Conservation (phyloP, 2,797 vertebrate genomes). For the Paramormyrops hopkinsi region DNA sequence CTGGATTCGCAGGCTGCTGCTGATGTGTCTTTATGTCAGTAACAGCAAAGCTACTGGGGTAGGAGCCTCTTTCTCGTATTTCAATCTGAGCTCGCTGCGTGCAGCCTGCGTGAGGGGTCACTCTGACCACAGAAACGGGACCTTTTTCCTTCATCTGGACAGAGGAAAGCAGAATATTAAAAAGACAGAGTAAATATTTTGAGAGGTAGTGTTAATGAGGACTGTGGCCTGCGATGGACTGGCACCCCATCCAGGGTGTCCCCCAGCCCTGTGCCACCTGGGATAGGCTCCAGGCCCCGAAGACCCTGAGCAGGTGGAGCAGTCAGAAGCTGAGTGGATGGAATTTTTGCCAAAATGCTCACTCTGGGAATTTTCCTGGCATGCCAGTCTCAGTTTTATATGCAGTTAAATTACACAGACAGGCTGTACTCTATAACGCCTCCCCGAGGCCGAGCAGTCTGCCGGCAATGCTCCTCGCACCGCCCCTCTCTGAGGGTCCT, state of each 20-base stretch:
- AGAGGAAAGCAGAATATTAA: constrained; percentile 24
- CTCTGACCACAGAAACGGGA: constrained; percentile 10
- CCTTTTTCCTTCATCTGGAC: not conserved
- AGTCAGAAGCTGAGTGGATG: not conserved
- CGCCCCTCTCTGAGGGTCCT: not conserved
- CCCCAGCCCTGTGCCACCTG: not conserved
- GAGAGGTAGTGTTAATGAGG: not conserved
- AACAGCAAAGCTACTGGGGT: not conserved
- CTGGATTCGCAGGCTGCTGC: not conserved
- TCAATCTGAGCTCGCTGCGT: too few species aligned
- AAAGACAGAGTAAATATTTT: not conserved
- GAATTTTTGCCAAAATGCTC: not conserved
- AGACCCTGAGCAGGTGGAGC: not conserved
- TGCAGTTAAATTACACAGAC: not conserved
- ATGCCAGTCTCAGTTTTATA: not conserved
- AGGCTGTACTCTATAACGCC: not conserved
- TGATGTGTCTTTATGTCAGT: not conserved
- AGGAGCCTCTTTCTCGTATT: not conserved
- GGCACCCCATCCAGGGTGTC: not conserved
- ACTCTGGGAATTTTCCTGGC: not conserved
- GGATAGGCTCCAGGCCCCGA: not conserved
- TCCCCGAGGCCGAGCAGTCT: not conserved
- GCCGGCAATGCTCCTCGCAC: not conserved
- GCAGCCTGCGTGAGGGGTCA: not conserved
- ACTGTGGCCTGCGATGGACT: not conserved